Conservation (phyloP, 2,113 vertebrate genomes). For the Meles meles region DNA sequence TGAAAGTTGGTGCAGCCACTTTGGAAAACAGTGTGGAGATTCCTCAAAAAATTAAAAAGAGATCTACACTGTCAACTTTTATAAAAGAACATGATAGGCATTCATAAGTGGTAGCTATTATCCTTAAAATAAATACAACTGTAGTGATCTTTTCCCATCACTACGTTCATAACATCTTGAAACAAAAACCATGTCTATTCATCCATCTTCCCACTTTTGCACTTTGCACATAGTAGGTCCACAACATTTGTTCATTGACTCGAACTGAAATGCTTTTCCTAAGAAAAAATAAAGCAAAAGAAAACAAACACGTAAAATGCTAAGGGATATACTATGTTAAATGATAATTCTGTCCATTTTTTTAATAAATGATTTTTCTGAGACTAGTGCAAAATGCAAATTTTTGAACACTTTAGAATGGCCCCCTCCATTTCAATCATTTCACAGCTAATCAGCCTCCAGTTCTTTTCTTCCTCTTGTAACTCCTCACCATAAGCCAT, state of each 20-base stretch:
- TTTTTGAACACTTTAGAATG: neutral
- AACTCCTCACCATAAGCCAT: neutral
- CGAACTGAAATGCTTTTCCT: neutral
- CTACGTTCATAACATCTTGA: neutral
- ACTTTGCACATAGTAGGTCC: neutral
- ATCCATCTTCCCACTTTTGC: neutral
- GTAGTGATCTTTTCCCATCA: neutral
- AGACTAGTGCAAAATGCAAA: neutral
- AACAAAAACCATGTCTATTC: neutral
- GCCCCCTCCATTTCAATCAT: neutral
- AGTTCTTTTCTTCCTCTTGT: neutral
- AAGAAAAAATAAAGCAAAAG: neutral
- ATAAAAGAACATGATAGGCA: neutral
- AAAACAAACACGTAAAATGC: neutral
- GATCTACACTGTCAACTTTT: neutral
- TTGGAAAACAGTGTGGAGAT: no score
- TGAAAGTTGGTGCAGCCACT: no score
- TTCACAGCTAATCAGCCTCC: constrained; percentile 35
- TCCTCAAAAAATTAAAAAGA: no score
- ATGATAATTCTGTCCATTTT: neutral
- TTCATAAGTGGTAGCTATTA: neutral
- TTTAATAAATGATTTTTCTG: neutral
- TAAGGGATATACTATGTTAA: neutral
- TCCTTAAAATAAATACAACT: neutral
- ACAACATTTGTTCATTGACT: neutral